A percentile compares a stretch with the other conserved stretches of the same genome.
Conservation (phyloP, 1,140 invertebrate genomes). For the Dendrolimus kikuchii region DNA sequence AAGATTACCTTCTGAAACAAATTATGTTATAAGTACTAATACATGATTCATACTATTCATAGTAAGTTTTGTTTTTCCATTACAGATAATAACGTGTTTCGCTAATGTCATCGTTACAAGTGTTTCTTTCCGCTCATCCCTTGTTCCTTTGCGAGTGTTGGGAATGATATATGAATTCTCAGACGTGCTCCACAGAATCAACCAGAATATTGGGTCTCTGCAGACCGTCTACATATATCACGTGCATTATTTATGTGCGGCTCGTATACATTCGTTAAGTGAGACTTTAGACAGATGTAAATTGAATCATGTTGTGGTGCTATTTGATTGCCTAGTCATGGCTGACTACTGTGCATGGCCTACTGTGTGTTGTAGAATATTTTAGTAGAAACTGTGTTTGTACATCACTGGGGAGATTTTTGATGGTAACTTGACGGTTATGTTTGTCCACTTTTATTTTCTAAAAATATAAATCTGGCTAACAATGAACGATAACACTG, state of each 20-base stretch:
- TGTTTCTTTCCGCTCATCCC: conserved; percentile 10
- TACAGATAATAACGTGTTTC: no score
- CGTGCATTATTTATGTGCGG: conserved; percentile 20
- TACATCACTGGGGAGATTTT: no score
- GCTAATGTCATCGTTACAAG: conserved; percentile 8
- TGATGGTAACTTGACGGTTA: no score
- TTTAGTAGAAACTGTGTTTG: no score
- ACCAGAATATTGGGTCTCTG: conserved; percentile 24
- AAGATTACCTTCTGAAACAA: no score
- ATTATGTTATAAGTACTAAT: no score
- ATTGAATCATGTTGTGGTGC: not conserved
- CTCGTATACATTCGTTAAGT: conserved; percentile 6
- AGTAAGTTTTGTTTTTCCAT: no score
- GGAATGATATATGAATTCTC: conserved; percentile 18
- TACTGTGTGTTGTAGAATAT: no score
- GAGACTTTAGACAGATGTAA: not conserved
- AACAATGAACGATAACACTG: no score
- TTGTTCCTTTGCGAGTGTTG: conserved; percentile 5
- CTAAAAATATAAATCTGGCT: no score
- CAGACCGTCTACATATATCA: conserved; percentile 22
- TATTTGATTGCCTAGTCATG: not conserved
- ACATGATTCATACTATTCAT: no score
- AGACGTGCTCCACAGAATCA: conserved; percentile 21
- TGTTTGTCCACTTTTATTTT: no score
- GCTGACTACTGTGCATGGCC: not conserved